Base-by-base conservation (phyloP, 2,113 vertebrate genomes). In the Brachyhypopomus occidentalis region DNA sequence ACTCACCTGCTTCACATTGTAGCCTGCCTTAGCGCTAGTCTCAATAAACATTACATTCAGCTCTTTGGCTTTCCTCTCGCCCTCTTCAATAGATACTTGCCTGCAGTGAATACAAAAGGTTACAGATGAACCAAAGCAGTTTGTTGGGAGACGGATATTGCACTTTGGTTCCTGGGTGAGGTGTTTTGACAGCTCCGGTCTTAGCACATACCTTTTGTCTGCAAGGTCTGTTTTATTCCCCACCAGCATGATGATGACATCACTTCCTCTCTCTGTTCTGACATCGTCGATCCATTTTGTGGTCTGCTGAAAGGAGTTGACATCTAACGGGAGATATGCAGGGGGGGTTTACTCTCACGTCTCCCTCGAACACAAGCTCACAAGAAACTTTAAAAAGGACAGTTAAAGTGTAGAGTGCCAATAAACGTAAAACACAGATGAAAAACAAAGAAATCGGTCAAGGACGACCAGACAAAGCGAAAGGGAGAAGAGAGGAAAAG, bases 1-100 rank as follows among this genome's bases (percentile, higher is more conserved):
- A 90, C 95, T 96, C 92, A 99, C 98, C 97, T 99, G 98, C 91
- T 99, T 99, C 75, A 99, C 97, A 30, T 99, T 99, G 94, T 99
- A 99, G 88, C 98, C 98, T 19, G 98, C 97, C 94, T 99, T 99
- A 85, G 98, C 98, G 88, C 98, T 99, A 91, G 98, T 99, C 95
- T 99, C 98, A 88, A 99, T 99, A 95, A 99, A 99, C 97, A 99
- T 99, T 92, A 99, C 97, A 94, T 96, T 99, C 92, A 99, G 95
- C 94, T 99, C 98, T 98, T 98, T 98, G 95, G 98, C 98, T 95
- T 99, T 99, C 92, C 96, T 95, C 86, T 99, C 98, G 82, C 98
- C 98, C 91, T 99, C 98, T 88, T 99, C 98, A 87, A 99, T 99
- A 90, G 98, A 96, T 89, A 99, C 97, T 95, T 99, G 98, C 91